These are phyloP conservation scores for Tympanuchus pallidicinctus DNA, from an alignment of 2,113 vertebrate genomes.

Conservation along the genomic window DNA sequence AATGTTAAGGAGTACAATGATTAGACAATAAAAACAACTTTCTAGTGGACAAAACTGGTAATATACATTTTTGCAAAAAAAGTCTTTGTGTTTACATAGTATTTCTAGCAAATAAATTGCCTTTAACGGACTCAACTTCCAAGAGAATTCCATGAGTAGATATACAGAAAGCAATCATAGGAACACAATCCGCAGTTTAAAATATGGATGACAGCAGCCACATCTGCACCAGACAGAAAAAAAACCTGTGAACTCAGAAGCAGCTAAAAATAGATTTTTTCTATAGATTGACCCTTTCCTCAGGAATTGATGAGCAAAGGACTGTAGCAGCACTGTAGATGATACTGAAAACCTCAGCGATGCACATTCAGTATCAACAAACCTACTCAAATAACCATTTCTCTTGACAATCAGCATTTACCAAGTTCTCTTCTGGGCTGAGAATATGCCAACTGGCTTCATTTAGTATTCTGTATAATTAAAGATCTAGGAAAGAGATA, in stretches of 20 bases:
- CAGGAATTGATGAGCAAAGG: background rate
- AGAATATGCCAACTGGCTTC: background rate
- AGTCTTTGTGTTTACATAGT: background rate
- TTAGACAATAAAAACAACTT: background rate
- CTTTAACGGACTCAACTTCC: background rate
- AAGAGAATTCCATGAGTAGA: background rate
- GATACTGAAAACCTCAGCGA: background rate
- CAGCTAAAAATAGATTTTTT: slow-evolving; percentile 16
- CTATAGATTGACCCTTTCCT: background rate
- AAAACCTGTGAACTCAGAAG: background rate
- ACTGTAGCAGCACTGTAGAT: background rate
- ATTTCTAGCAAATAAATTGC: background rate
- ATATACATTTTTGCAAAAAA: background rate
- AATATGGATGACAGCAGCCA: background rate
- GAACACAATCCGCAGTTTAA: background rate
- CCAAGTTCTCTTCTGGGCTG: background rate
- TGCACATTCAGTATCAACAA: background rate
- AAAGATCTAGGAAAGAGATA: background rate
- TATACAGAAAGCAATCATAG: background rate
- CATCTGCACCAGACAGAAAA: background rate
- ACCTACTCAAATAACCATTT: background rate
- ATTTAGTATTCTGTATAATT: background rate
- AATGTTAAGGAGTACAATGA: background rate
- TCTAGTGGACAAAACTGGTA: background rate
- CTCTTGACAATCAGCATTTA: background rate